Evolutionary conservation across 1,140 invertebrate species (phyloP), one percentile per base, ranked within the genome.

Genomic region (Drosophila parabipectinata): DNA sequence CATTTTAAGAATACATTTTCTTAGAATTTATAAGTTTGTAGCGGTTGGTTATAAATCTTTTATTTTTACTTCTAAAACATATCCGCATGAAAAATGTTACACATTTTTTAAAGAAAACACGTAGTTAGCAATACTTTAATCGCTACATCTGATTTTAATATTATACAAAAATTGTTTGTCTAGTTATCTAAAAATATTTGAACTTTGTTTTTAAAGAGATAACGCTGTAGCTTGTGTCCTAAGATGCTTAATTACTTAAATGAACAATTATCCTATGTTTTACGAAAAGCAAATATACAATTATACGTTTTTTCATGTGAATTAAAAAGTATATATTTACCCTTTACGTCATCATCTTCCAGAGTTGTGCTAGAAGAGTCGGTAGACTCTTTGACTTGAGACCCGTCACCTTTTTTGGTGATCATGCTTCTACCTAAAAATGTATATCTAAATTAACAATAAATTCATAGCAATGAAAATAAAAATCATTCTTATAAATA

Each of bases 371-470:
- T 98, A 90, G 96, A 98, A 91, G 96, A 96, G 92, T 98, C 97
- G 32, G 97, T 98, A 21, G 97, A 98, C 92, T 98, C 97, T 92
- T 98, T 98, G 14, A 98, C 97, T 93, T 98, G 97, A 66, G 97
- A 98, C 72, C 97, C 97, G 88, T 98, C 97, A 48, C 97, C 96
- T 92, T 98, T 98, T 93, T 98, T 98, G 77, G 96, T 97, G 55
- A 98, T 95, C 93, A 98, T 98, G 90, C 95, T 96, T 93, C 85
- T 91, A 50, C 91, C 91, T 91, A 15, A 30, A 30, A 68, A 61
- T 51, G 21, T 26, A 6, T 10, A 26, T 10, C 7, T 15, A 10
- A 32, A 15, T 10, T 30, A 1, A 1, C 12, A 37, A 48, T 52
- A 52, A 18, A 44, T 44, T 28, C 30, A 51, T 32, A 9, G 7